Base-by-base conservation (phyloP, 2,797 vertebrate species). In the Jordanella pulchra region DNA sequence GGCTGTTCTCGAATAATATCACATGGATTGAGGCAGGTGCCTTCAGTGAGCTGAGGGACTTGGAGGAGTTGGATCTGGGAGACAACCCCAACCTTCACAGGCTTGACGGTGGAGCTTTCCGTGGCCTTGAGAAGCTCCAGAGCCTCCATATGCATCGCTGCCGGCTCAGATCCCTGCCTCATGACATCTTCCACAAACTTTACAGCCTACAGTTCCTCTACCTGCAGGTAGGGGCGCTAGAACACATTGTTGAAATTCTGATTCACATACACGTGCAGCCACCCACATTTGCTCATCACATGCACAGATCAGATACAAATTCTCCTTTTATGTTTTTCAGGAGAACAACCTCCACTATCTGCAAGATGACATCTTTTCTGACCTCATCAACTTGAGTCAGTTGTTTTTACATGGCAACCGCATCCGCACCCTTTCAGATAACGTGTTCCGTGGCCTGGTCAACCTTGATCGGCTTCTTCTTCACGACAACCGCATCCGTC, bases 1-100 rank as follows among this genome's bases (percentile, higher is more conserved):
- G 97, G 97, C 96, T 99, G 73, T 98, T 97, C 90, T 95, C 97
- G 77, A 99, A 99, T 95, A 99, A 98, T 92, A 97, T 99, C 90
- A 97, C 97, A 42, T 95, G 96, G 94, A 97, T 99, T 85, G 96
- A 97, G 89, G 96, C 95, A 7, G 97, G 97, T 78, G 96, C 97
- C 79, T 98, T 99, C 92, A 96, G 96, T 65, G 96, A 97, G 91
- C 95, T 99, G 93, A 95, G 96, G 88, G 96, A 96, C 85, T 94
- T 99, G 85, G 97, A 99, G 95, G 97, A 98, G 93, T 94, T 99
- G 87, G 98, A 99, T 88, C 93, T 99, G 44, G 97, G 98, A 7
- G 97, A 99, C 93, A 99, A 99, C 91, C 94, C 94, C n/a, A 92
- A 94, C 81, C 94, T 99, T 80, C 97, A 95, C 30, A 92, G 94